phyloP scores from a whole-genome alignment of 2,797 vertebrate genomes.

The Hoplostethus atlanticus region DNA sequence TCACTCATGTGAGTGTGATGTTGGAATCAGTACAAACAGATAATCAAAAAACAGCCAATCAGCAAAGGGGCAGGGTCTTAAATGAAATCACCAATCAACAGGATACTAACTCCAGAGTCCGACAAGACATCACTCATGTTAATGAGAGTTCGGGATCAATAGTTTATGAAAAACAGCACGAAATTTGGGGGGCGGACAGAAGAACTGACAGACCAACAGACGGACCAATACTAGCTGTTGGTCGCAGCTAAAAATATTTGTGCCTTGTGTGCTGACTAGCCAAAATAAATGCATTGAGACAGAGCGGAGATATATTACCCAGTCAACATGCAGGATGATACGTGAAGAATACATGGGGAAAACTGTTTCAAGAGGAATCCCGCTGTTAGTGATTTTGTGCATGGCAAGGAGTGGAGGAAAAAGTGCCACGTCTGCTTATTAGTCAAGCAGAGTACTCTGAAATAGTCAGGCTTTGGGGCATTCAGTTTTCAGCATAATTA shows the following conservation, averaged over 20 bases:
- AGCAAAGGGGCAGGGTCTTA: too few relatives aligned
- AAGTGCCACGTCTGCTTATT: constrained; percentile 42
- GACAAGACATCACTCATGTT: too few relatives aligned
- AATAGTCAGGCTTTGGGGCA: constrained; percentile 35
- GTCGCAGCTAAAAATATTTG: constrained; percentile 37
- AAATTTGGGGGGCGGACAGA: too few relatives aligned
- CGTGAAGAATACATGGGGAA: constrained; percentile 9
- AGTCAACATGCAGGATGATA: constrained; percentile 34
- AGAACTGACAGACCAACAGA: too few relatives aligned
- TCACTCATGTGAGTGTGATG: too few relatives aligned
- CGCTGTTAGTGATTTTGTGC: constrained; percentile 18
- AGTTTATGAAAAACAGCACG: too few relatives aligned
- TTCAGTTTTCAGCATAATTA: constrained; percentile 50
- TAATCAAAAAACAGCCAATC: too few relatives aligned
- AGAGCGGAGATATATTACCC: constrained; percentile 25
- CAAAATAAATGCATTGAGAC: constrained; percentile 49
- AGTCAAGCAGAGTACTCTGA: constrained; percentile 18
- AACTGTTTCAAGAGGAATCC: constrained; percentile 19
- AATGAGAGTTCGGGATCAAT: too few relatives aligned
- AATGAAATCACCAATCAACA: too few relatives aligned
- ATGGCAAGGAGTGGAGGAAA: constrained; percentile 29
- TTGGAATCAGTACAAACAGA: too few relatives aligned
- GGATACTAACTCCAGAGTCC: too few relatives aligned
- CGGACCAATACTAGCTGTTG: too few relatives aligned
- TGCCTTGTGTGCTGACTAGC: constrained; percentile 49